Percentiles rank a stretch among this genome's conserved stretches.
Conservation (phyloP, 1,140 invertebrate species). For the Habropoda laboriosa region DNA sequence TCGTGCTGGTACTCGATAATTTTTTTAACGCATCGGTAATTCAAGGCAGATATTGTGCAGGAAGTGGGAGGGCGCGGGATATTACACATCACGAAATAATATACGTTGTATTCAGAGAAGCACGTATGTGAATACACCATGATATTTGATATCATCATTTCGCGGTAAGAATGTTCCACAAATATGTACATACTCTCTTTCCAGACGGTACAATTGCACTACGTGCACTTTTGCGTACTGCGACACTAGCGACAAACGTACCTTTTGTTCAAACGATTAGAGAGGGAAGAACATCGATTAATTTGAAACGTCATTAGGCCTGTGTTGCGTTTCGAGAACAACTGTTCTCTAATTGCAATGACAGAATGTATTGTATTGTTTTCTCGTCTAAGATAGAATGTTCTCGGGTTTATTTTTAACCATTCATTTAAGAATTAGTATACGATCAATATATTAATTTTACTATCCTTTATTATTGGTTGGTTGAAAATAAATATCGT, state of each 20-base stretch:
- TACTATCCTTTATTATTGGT: not conserved
- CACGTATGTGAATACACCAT: constrained; percentile 1
- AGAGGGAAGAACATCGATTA: not conserved
- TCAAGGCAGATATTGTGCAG: constrained; percentile 3
- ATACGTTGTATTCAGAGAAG: constrained; percentile 38
- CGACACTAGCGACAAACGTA: not conserved
- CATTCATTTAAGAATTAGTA: not conserved
- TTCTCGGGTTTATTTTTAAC: not conserved
- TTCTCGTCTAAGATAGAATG: not conserved
- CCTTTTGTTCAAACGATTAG: not conserved
- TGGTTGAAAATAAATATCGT: not conserved
- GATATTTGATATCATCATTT: constrained; percentile 35
- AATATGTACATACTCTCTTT: constrained; percentile 31
- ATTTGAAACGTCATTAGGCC: not conserved
- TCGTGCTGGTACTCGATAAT: not conserved
- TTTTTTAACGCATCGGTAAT: constrained; percentile 29
- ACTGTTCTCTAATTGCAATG: not conserved
- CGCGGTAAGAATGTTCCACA: constrained; percentile 19
- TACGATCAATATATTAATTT: not conserved
- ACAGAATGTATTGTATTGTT: not conserved
- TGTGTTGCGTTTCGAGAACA: not conserved
- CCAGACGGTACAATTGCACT: not conserved
- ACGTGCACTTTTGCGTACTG: not conserved
- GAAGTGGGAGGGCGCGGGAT: constrained; percentile 13
- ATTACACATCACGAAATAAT: constrained; percentile 3